These are phyloP conservation scores for Metridium senile DNA, from an alignment of 92 coral and sea anemone genomes.

Conservation along the genomic window DNA sequence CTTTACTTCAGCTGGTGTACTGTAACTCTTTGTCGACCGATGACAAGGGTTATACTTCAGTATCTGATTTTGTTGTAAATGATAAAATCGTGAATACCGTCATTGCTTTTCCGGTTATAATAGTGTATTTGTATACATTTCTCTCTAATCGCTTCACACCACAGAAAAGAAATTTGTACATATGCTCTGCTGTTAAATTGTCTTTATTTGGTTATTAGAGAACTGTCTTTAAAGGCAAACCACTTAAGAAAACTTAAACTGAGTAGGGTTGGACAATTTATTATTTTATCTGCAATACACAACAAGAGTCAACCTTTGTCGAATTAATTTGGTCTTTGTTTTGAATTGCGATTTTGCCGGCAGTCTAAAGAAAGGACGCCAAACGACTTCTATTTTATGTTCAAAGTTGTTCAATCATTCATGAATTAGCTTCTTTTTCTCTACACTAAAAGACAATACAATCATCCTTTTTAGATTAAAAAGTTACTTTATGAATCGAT, in stretches of 20 bases:
- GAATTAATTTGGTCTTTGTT: constrained; percentile 95
- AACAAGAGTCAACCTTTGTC: constrained; percentile 86
- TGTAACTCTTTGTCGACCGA: constrained; percentile 39
- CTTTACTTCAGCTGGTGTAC: constrained; percentile 15
- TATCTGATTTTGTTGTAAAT: constrained; percentile 76
- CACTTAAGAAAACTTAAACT: constrained; percentile 26
- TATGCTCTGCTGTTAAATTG: constrained; percentile 39
- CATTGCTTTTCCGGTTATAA: constrained; percentile 83
- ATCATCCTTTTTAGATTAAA: constrained; percentile 16
- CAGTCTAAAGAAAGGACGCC: constrained; percentile 65
- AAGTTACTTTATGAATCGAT: constrained; percentile 25
- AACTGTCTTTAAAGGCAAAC: constrained; percentile 20
- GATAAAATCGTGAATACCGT: constrained; percentile 82
- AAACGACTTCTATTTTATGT: constrained; percentile 54
- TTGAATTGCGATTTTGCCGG: constrained; percentile 79
- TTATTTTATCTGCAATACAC: constrained; percentile 83
- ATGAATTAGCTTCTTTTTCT: constrained; percentile 33
- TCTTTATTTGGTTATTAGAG: constrained; percentile 32
- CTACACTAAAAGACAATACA: constrained; percentile 21
- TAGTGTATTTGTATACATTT: constrained; percentile 94
- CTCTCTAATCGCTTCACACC: constrained; percentile 91
- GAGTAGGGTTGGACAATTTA: constrained; percentile 56
- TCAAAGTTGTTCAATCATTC: constrained; percentile 47
- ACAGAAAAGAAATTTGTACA: constrained; percentile 71
- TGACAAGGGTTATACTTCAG: constrained; percentile 51